These are phyloP conservation scores for Melolontha melolontha DNA, from an alignment of 2,888 invertebrate species.

Conservation along the genomic window DNA sequence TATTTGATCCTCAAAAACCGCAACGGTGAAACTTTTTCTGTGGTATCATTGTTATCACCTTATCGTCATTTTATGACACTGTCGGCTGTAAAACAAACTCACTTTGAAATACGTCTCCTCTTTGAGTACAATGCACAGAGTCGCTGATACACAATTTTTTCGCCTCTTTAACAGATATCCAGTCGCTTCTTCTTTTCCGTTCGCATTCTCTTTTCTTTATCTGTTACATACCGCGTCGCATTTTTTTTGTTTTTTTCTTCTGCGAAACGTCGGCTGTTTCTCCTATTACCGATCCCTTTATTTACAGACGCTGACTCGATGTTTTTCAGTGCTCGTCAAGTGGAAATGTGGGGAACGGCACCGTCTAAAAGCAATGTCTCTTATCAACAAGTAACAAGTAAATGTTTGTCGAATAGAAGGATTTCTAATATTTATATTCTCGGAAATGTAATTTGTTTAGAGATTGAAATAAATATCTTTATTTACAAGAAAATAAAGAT, in stretches of 20 bases:
- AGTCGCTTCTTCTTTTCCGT: constrained; percentile 8
- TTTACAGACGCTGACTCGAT: constrained; percentile 23
- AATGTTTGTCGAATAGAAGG: constrained; percentile 11
- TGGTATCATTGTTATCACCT: constrained; percentile 2
- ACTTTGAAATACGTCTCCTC: constrained; percentile 26
- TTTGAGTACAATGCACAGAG: constrained; percentile 6
- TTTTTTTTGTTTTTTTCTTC: constrained; percentile 9
- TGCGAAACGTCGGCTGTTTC: neutral
- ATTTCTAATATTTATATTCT: too few relatives aligned
- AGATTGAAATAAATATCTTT: too few relatives aligned
- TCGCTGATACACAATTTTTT: constrained; percentile 15
- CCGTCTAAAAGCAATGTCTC: constrained; percentile 1
- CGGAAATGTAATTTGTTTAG: too few relatives aligned
- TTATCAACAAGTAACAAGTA: constrained; percentile 28
- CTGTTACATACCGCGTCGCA: neutral
- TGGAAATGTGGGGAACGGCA: constrained; percentile 17
- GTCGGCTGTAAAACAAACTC: constrained; percentile 25
- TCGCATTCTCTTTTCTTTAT: constrained; percentile 4
- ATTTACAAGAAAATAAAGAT: too few relatives aligned
- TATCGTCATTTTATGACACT: constrained; percentile 11
- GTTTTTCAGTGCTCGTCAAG: constrained; percentile 22
- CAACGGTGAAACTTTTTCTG: neutral
- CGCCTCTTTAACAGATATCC: constrained; percentile 15
- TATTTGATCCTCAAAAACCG: constrained; percentile 9
- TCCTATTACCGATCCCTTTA: constrained; percentile 25